A percentile compares a stretch with the other conserved stretches of the same genome.
phyloP scores from a whole-genome alignment of 2,888 invertebrate genomes.

The Acanthacorydalis orientalis region DNA sequence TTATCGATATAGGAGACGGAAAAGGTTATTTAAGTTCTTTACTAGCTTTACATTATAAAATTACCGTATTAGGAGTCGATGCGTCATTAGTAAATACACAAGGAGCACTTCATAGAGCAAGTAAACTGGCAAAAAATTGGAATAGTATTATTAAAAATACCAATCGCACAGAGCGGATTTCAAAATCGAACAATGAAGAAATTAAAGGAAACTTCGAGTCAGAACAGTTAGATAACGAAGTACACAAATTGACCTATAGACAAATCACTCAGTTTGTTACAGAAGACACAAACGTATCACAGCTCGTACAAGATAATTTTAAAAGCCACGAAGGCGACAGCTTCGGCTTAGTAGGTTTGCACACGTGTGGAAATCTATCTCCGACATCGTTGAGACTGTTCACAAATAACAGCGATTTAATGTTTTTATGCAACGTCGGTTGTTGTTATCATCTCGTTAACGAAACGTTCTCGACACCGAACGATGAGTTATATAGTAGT shows the following conservation, averaged over 20 bases:
- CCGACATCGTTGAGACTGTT: constrained; percentile 57
- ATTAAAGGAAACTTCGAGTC: constrained; percentile 9
- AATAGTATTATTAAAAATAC: constrained; percentile 17
- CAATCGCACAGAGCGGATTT: constrained; percentile 15
- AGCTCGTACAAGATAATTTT: constrained; percentile 34
- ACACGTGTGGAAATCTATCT: constrained; percentile 78
- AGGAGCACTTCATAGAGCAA: constrained; percentile 42
- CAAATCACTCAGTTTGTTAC: constrained; percentile 45
- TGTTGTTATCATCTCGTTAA: constrained; percentile 78
- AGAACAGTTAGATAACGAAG: constrained; percentile 13
- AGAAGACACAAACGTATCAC: constrained; percentile 33
- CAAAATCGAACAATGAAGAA: constrained; percentile 11
- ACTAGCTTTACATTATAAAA: constrained; percentile 47
- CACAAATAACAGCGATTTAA: constrained; percentile 30
- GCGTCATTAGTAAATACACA: constrained; percentile 47
- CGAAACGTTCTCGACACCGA: constrained; percentile 29
- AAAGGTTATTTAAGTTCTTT: constrained; percentile 71
- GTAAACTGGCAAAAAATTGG: constrained; percentile 26
- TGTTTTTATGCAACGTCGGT: constrained; percentile 60
- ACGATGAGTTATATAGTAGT: constrained; percentile 20
- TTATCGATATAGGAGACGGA: constrained; percentile 80
- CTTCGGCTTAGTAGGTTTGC: constrained; percentile 56
- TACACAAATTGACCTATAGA: constrained; percentile 26
- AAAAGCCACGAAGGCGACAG: constrained; percentile 19
- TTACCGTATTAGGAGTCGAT: constrained; percentile 71